Evolutionary conservation across 2,888 invertebrate genomes (phyloP), one percentile per base, ranked within the genome.

Genomic region (Brachyptera risi): DNA sequence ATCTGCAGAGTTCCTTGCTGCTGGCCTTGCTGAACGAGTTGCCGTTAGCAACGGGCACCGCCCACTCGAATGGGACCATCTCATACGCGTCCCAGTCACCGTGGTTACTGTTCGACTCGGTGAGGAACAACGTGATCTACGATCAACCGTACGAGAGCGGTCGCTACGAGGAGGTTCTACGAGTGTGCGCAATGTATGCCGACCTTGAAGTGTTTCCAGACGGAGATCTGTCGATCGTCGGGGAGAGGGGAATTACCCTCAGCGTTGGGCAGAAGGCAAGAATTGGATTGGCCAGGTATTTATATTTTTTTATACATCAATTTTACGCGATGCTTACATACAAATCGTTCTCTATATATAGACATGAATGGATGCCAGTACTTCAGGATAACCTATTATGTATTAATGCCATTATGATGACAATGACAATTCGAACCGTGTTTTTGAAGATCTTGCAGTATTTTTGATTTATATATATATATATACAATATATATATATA

Each of bases 211-310:
- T 83, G 67, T 76, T 92, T 59, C 84, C 87, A 0, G 77, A 83
- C 11, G 88, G 89, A 0, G 92, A 92, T 70, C 75, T 80, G 54
- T 90, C 88, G 0, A 70, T 88, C 62, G 87, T 92, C 1, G 91
- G 91, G 0, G 91, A 92, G 70, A 78, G 87, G 61, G 92, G 92
- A 13, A 81, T 86, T 60, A 83, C 85, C 56, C 76, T 92, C 50
- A 89, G 88, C 68, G 92, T 91, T 0, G 91, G 91, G 0, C 91
- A 92, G 76, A 83, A 86, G 63, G 91, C 91, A 1, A 80, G 92
- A 62, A 83, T 92, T 60, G 88, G 86, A 66, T 78, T 92, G 47
- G 88, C 88, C 0, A 78, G 81, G 73, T 79, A 72, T n/a, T n/a
- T n/a, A n/a, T n/a, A n/a, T n/a, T n/a, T n/a, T n/a, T n/a, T n/a